Percentiles rank a stretch among this genome's conserved stretches.
Conservation (phyloP, 2,888 invertebrate species). For the Invenusta paracnida region DNA sequence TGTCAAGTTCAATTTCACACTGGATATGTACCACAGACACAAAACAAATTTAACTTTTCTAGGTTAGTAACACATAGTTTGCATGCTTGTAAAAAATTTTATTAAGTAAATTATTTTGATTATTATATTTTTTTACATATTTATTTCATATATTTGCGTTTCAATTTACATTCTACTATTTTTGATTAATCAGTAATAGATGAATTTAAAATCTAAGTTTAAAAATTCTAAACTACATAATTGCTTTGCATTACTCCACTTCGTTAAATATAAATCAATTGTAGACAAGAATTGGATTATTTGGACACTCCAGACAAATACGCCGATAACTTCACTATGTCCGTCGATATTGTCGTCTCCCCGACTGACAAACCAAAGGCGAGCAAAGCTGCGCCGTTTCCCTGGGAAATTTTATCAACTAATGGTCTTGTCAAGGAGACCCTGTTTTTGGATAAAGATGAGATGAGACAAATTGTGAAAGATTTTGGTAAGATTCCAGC, state of each 20-base stretch:
- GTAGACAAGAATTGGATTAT: conserved; percentile 56
- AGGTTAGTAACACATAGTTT: too few species aligned
- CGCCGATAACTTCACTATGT: conserved; percentile 54
- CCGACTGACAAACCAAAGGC: conserved; percentile 51
- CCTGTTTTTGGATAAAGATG: conserved; percentile 55
- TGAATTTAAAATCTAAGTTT: too few species aligned
- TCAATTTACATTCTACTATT: too few species aligned
- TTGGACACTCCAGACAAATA: conserved; percentile 58
- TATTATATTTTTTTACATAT: too few species aligned
- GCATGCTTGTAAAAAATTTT: too few species aligned
- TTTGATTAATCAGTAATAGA: too few species aligned
- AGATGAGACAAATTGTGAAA: conserved; percentile 51
- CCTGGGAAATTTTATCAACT: conserved; percentile 54
- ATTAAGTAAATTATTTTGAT: too few species aligned
- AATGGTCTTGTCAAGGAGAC: conserved; percentile 53
- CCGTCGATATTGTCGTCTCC: conserved; percentile 53
- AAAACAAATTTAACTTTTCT: conserved; percentile 72
- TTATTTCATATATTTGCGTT: too few species aligned
- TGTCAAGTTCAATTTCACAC: conserved; percentile 82
- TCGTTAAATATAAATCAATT: too few species aligned
- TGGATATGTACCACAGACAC: conserved; percentile 73
- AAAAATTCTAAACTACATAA: too few species aligned
- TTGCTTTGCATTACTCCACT: neutral
- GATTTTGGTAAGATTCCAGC: conserved; percentile 54
- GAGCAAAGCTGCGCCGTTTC: conserved; percentile 48